Conservation (phyloP, 2,113 vertebrate genomes). For the Xiphorhynchus elegans region DNA sequence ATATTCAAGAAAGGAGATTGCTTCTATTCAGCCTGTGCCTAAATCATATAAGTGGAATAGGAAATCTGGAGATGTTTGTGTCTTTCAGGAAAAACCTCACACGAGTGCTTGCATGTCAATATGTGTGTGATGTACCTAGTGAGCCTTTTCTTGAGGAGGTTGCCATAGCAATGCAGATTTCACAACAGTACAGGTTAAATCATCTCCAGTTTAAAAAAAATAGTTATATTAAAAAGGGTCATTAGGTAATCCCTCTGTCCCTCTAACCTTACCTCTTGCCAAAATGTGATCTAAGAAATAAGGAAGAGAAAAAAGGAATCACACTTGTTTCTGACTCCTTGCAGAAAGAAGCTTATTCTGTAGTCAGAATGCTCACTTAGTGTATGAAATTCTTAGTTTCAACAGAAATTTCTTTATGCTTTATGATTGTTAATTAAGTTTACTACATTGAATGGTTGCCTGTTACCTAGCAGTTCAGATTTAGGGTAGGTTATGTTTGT, state of each 20-base stretch:
- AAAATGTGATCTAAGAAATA: background rate
- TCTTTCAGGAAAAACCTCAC: background rate
- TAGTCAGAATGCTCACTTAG: background rate
- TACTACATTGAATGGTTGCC: background rate
- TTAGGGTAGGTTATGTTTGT: background rate
- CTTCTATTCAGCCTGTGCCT: background rate
- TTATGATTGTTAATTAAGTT: background rate
- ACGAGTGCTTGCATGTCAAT: background rate
- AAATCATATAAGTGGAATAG: background rate
- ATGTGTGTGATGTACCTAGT: background rate
- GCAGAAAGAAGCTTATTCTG: background rate
- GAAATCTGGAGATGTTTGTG: background rate
- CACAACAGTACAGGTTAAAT: background rate
- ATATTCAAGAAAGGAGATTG: background rate
- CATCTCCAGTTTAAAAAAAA: background rate
- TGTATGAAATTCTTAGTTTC: background rate
- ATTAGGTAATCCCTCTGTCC: background rate
- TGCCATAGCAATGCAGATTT: conserved; percentile 17
- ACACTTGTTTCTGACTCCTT: background rate
- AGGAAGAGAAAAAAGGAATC: background rate
- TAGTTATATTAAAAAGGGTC: background rate
- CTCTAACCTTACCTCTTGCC: background rate
- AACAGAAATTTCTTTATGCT: background rate
- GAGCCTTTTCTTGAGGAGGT: background rate
- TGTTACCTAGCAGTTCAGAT: background rate